Percentiles rank a stretch among this genome's conserved stretches.
These are phyloP conservation scores for Melitaea cinxia DNA, from an alignment of 1,140 invertebrate genomes.

Conservation along the genomic window DNA sequence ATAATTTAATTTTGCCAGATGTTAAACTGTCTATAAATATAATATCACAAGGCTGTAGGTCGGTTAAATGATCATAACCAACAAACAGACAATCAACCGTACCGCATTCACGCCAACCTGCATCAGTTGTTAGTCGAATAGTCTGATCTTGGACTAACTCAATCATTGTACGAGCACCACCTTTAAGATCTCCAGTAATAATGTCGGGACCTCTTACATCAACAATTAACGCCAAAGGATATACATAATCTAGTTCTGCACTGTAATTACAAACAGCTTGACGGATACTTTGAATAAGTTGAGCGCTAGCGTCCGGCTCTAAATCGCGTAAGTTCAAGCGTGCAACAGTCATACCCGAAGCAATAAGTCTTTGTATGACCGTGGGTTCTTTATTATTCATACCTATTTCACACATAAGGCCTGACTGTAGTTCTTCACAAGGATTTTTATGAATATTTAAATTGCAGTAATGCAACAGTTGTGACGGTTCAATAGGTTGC, in stretches of 20 bases:
- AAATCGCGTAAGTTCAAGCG: slow-evolving; percentile 67
- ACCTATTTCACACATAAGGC: slow-evolving; percentile 75
- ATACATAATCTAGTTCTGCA: slow-evolving; percentile 71
- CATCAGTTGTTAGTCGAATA: slow-evolving; percentile 64
- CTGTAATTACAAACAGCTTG: slow-evolving; percentile 78
- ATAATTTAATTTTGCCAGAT: slow-evolving; percentile 61
- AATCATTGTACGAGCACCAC: slow-evolving; percentile 55
- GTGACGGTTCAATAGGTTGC: slow-evolving; percentile 44
- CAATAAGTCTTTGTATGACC: slow-evolving; percentile 69
- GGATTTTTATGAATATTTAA: slow-evolving; percentile 66
- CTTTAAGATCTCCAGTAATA: slow-evolving; percentile 70
- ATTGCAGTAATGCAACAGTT: slow-evolving; percentile 67
- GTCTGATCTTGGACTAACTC: slow-evolving; percentile 55
- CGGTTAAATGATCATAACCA: slow-evolving; percentile 68
- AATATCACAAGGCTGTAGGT: slow-evolving; percentile 58
- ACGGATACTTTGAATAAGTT: slow-evolving; percentile 72
- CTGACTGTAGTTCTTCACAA: slow-evolving; percentile 71
- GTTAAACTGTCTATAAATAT: slow-evolving; percentile 68
- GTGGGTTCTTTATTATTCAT: slow-evolving; percentile 61
- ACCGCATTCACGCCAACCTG: slow-evolving; percentile 68
- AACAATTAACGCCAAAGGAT: slow-evolving; percentile 74
- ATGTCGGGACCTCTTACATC: slow-evolving; percentile 77
- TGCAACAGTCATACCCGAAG: slow-evolving; percentile 74
- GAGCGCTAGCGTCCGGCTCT: slow-evolving; percentile 70
- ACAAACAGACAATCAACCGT: slow-evolving; percentile 70